Conservation (phyloP, 2,113 vertebrate species). For the Cettia cetti region DNA sequence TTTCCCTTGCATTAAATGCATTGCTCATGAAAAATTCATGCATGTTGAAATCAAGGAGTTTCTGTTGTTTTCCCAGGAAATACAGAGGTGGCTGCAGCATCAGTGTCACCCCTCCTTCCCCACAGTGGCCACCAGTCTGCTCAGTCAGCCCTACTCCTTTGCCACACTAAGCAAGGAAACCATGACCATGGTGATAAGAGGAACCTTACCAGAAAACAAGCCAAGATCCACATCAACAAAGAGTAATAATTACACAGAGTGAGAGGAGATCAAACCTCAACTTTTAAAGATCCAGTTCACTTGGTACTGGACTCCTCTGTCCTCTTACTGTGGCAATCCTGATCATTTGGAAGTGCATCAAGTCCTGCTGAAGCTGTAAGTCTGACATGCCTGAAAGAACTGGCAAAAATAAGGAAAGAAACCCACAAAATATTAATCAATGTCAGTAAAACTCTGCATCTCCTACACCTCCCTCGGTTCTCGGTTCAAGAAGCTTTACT, state of each 20-base stretch:
- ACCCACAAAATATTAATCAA: neutral
- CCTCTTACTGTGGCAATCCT: neutral
- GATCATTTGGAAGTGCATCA: neutral
- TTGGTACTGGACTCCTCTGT: neutral
- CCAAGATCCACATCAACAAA: neutral
- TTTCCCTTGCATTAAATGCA: neutral
- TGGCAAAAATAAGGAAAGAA: neutral
- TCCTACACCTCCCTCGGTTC: neutral
- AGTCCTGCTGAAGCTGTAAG: neutral
- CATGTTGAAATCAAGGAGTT: neutral
- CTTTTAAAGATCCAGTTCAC: neutral
- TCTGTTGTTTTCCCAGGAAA: neutral
- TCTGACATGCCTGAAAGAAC: neutral
- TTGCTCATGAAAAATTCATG: neutral
- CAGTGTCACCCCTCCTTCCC: neutral
- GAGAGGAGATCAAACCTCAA: neutral
- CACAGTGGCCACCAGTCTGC: neutral
- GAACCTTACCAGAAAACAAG: neutral
- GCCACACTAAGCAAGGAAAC: neutral
- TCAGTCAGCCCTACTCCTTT: neutral
- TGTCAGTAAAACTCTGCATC: neutral
- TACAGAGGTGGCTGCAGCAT: neutral
- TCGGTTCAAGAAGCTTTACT: neutral
- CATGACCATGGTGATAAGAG: neutral
- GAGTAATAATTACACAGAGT: neutral